Conservation (phyloP, 2,888 invertebrate genomes). For the Escarpia spicata region DNA sequence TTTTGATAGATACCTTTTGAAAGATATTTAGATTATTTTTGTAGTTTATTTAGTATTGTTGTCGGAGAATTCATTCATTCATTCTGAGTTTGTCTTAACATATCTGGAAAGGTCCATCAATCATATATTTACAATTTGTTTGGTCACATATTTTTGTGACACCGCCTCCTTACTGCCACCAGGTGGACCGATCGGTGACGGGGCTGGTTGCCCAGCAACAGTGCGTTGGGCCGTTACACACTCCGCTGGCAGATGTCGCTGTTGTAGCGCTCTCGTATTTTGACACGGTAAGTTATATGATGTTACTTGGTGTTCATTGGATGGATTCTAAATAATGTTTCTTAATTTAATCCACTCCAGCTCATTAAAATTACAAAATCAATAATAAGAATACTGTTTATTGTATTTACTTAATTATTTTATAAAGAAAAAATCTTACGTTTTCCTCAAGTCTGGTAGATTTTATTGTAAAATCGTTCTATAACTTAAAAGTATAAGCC, state of each 20-base stretch:
- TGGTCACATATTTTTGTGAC: constrained; percentile 18
- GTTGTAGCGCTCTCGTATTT: constrained; percentile 85
- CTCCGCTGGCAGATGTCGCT: constrained; percentile 93
- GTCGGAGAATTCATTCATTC: neutral
- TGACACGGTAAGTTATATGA: constrained; percentile 70
- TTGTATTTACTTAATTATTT: too few species aligned
- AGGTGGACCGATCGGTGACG: constrained; percentile 82
- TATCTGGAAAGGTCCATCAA: neutral
- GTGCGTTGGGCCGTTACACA: constrained; percentile 96
- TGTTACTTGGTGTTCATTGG: neutral
- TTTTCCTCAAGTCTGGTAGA: too few species aligned
- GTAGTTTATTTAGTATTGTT: neutral
- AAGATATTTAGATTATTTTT: neutral
- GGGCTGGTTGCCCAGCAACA: constrained; percentile 97
- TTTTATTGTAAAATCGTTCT: too few species aligned
- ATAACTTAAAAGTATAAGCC: too few species aligned
- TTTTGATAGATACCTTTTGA: neutral
- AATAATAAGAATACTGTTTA: neutral
- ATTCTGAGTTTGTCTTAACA: neutral
- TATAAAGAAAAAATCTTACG: too few species aligned
- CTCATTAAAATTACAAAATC: neutral
- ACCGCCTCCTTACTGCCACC: constrained; percentile 2
- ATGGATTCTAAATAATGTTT: neutral
- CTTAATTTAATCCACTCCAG: neutral
- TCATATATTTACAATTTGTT: neutral